Conservation (phyloP, 53 echinoderm and acorn worm genomes). For the Echinarachnius parma region DNA sequence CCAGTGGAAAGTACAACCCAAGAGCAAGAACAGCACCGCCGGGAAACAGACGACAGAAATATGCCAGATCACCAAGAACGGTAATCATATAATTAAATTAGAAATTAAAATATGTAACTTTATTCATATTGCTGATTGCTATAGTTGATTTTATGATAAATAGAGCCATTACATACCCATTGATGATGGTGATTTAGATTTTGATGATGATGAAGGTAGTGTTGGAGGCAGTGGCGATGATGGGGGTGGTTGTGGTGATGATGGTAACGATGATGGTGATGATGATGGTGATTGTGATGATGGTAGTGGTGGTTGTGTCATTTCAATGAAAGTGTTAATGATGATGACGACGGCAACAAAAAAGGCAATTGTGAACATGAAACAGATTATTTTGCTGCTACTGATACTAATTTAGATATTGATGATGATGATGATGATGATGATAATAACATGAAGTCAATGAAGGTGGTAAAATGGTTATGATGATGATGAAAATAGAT, state of each 20-base stretch:
- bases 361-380: not conserved
- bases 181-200: not conserved
- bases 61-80: conserved; percentile 54
- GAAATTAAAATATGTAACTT: no score
- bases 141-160: no score
- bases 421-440: no score
- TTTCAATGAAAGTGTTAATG: not conserved
- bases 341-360: not conserved
- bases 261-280: not conserved
- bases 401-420: no score
- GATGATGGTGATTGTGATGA: not conserved
- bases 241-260: not conserved
- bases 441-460: no score
- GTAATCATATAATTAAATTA: conserved; percentile 25
- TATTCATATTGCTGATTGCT: no score
- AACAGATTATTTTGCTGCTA: no score
- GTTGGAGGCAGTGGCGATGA: no score
- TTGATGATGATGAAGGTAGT: not conserved
- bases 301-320: not conserved
- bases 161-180: no score
- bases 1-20: conserved; percentile 52
- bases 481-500: no score
- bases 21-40: conserved; percentile 66
- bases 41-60: conserved; percentile 48
- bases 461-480: no score